These are phyloP conservation scores for Selene dorsalis DNA, from an alignment of 2,797 vertebrate species.

Conservation along the genomic window DNA sequence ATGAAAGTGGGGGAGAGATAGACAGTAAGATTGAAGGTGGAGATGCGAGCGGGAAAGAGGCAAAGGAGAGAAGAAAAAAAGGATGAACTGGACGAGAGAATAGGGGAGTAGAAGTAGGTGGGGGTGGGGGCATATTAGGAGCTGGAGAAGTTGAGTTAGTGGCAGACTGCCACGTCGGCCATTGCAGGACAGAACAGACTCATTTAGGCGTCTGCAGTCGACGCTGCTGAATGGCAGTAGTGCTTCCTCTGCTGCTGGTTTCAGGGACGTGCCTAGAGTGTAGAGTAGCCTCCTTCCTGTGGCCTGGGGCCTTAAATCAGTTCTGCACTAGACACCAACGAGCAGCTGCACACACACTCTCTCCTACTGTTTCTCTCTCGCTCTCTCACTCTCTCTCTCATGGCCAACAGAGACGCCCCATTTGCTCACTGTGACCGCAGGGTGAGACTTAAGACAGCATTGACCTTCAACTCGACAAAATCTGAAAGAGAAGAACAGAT, in stretches of 20 bases:
- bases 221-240: conserved; percentile 82
- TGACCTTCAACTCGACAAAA: conserved; percentile 59
- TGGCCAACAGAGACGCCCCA: conserved; percentile 62
- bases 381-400: conserved; percentile 44
- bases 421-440: conserved; percentile 62
- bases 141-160: conserved; percentile 68
- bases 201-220: conserved; percentile 82
- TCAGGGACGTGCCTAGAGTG: conserved; percentile 84
- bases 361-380: conserved; percentile 44
- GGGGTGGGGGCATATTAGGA: conserved; percentile 53
- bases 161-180: conserved; percentile 74
- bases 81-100: conserved; percentile 51
- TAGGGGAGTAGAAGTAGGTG: conserved; percentile 23
- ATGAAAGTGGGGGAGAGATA: conserved; percentile 2
- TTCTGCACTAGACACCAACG: conserved; percentile 76
- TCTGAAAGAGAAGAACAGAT: conserved; percentile 22
- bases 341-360: conserved; percentile 69
- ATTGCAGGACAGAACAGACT: conserved; percentile 83
- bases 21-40: conserved; percentile 24
- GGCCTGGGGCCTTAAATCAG: conserved; percentile 83
- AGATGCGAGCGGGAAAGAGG: conserved; percentile 29
- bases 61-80: conserved; percentile 10
- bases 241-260: conserved; percentile 84
- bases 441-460: conserved; percentile 55
- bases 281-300: conserved; percentile 81